Evolutionary conservation across 2,113 vertebrate genomes (phyloP).

Genomic region (Syngnathoides biaculeatus): DNA sequence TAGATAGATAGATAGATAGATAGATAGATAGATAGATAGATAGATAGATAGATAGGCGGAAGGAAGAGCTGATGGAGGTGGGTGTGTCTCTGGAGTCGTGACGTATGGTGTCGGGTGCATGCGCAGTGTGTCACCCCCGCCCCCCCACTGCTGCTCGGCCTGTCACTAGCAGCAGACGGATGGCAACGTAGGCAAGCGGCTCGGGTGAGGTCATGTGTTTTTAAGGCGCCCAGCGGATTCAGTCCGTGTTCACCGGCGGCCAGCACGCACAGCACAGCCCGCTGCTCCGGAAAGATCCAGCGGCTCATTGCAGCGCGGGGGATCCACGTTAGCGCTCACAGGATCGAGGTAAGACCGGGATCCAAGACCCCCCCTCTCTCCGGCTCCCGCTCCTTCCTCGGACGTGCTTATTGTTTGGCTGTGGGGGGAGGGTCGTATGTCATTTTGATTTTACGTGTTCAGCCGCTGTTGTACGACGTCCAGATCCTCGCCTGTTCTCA

Average conservation of each 20-base stretch:
- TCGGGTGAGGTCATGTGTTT: conserved; percentile 72
- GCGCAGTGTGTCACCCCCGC: conserved; percentile 64
- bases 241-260: conserved; percentile 37
- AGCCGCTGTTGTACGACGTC: conserved; percentile 16
- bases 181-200: conserved; percentile 69
- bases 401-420: conserved; percentile 71
- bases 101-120: conserved; percentile 71
- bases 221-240: conserved; percentile 64
- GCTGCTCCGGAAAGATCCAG: conserved; percentile 22
- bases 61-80: conserved; percentile 40
- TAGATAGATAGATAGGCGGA: conserved; percentile 8
- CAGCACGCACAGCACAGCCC: conserved; percentile 30
- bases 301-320: conserved; percentile 21
- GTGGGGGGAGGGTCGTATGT: conserved; percentile 72
- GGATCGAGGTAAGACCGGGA: conserved; percentile 66
- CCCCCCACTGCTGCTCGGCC: conserved; percentile 63
- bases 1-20: background rate
- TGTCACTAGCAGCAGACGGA: conserved; percentile 67
- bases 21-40: background rate
- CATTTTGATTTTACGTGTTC: conserved; percentile 30
- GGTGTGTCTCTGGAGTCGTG: conserved; percentile 67
- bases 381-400: conserved; percentile 42
- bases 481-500: background rate
- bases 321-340: conserved; percentile 28
- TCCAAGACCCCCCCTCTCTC: conserved; percentile 17